These are phyloP conservation scores for Bostrychus sinensis DNA, from an alignment of 2,113 vertebrate species.

Conservation along the genomic window DNA sequence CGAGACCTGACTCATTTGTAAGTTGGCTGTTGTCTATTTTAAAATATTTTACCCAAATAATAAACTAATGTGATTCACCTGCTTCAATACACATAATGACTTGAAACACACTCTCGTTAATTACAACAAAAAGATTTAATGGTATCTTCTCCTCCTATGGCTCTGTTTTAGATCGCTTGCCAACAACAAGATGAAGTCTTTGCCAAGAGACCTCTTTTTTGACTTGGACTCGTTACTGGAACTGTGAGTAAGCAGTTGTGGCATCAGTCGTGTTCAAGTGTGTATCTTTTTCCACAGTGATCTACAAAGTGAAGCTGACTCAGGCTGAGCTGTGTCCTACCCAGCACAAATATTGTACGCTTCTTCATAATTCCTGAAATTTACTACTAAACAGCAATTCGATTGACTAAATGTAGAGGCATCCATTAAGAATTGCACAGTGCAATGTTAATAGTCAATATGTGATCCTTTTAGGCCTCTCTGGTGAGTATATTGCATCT, in stretches of 20 bases:
- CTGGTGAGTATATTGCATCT: background rate
- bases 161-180: slow-evolving; percentile 88
- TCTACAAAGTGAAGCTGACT: slow-evolving; percentile 53
- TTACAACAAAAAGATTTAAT: slow-evolving; percentile 5
- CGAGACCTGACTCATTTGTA: slow-evolving; percentile 95
- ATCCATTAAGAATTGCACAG: background rate
- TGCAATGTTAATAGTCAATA: background rate
- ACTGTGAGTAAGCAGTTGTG: slow-evolving; percentile 87
- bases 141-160: slow-evolving; percentile 18
- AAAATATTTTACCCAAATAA: background rate
- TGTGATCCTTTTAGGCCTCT: background rate
- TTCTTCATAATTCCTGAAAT: background rate
- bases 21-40: slow-evolving; percentile 68
- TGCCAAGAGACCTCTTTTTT: slow-evolving; percentile 92
- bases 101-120: background rate
- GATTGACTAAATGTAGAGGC: background rate
- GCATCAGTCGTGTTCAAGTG: slow-evolving; percentile 43
- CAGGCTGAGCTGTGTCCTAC: slow-evolving; percentile 28
- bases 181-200: slow-evolving; percentile 91
- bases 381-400: background rate
- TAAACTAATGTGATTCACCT: background rate
- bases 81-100: background rate
- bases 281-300: slow-evolving; percentile 22
- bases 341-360: slow-evolving; percentile 2
- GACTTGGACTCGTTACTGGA: slow-evolving; percentile 96